Base-by-base conservation (phyloP, 2,113 vertebrate species). In the Oostethus manadensis region DNA sequence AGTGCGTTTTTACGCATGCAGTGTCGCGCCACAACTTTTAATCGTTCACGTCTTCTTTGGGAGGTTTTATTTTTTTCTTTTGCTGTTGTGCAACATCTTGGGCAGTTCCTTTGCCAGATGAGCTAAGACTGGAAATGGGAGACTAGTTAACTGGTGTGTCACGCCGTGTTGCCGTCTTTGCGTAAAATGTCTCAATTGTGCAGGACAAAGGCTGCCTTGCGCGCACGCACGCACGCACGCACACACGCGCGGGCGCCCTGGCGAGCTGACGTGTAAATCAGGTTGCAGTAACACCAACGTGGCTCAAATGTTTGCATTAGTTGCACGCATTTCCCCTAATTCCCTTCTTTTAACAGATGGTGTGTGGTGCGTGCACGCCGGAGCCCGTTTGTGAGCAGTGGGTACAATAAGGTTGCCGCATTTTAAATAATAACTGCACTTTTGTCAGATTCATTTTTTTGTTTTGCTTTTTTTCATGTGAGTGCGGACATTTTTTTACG, bases 101-200 rank as follows among this genome's bases (percentile, higher is more conserved):
- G 5, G 38, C 38, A 11, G 14, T 14, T 42, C 38, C 38, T n/a
- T 1, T 42, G 13, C 38, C 38, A 40, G 38, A 42, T 10, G 38
- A 4, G 11, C 11, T 42, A 11, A 42, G 11, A 13, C 14, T 42
- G 38, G 13, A 42, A 14, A 14, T 14, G 38, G n/a, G 11, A 42
- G 3, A 42, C 38, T 42, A 2, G 38, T 15, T 8, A 49, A 49
- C 10, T 51, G 8, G 18, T 38, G 38, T 17, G 51, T 54, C 51
- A 35, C n/a, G 14, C 21, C 20, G 13, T 15, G 35, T 21, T 35
- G 53, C 8, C 40, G 53, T 20, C 21, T 21, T 29, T 38, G 51
- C 21, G 51, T 40, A 55, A 55, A 55, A 40, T 55, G 53, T 55
- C 33, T 55, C 33, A 38, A 40, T 55, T 42, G 53, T 23, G 22